Evolutionary conservation across 2,797 vertebrate species (phyloP).

Genomic region (Ctenochaetus hawaiiensis): DNA sequence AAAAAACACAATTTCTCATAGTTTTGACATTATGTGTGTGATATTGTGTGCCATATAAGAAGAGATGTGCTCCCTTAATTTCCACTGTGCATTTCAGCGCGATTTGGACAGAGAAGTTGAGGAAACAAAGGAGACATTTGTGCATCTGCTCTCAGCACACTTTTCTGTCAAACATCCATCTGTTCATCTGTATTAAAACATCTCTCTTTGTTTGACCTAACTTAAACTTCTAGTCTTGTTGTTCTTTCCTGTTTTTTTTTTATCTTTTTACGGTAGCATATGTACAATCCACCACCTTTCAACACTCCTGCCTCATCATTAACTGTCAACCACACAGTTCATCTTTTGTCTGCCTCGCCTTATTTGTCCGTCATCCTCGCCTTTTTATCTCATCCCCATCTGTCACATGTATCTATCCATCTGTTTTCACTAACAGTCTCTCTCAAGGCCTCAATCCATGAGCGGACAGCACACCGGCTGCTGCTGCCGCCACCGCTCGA

Average conservation of each 20-base stretch:
- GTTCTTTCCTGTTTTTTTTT: neutral
- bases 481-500: neutral
- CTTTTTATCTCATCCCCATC: neutral
- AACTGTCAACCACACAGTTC: neutral
- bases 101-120: no score
- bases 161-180: neutral
- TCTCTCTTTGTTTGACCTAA: neutral
- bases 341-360: slow-evolving; percentile 24
- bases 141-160: neutral
- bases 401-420: slow-evolving; percentile 28
- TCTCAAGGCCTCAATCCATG: slow-evolving; percentile 19
- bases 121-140: neutral
- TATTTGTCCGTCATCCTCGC: slow-evolving; percentile 30
- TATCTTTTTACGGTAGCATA: slow-evolving; percentile 12
- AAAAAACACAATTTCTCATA: neutral
- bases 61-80: neutral
- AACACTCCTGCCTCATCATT: neutral
- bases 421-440: slow-evolving; percentile 32
- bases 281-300: neutral
- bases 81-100: neutral
- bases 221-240: neutral
- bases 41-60: neutral
- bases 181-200: neutral
- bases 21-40: no score
- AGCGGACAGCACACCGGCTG: neutral